These are phyloP conservation scores for Procambarus clarkii DNA, from an alignment of 1,140 invertebrate species.

Conservation along the genomic window DNA sequence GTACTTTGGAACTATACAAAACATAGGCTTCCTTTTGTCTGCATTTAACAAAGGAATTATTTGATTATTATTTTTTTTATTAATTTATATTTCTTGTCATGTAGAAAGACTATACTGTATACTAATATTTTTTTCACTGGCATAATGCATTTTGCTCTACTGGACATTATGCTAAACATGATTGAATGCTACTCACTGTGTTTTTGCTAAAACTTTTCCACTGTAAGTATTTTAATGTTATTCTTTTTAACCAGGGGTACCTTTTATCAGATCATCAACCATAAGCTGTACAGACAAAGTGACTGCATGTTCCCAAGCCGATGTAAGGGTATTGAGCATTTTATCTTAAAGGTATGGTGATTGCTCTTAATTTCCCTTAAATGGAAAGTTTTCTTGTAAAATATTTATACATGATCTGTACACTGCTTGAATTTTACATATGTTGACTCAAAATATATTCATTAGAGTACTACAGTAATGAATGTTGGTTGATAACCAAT, in stretches of 20 bases:
- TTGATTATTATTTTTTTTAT: not conserved
- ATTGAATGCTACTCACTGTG: not conserved
- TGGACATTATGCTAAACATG: not conserved
- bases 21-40: not conserved
- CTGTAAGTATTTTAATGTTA: not conserved
- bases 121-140: not conserved
- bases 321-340: constrained; percentile 94
- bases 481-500: too few species aligned
- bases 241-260: constrained; percentile 80
- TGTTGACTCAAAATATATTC: too few species aligned
- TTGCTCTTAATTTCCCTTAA: not conserved
- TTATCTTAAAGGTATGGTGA: constrained; percentile 79
- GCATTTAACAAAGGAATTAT: not conserved
- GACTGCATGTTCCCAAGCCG: constrained; percentile 94
- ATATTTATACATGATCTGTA: not conserved
- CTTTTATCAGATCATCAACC: constrained; percentile 90
- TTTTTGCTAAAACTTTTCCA: not conserved
- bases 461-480: too few species aligned
- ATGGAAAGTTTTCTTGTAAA: not conserved
- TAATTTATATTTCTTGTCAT: not conserved
- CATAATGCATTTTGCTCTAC: not conserved
- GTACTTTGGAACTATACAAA: too few species aligned
- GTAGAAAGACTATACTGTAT: not conserved
- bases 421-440: too few species aligned
- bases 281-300: constrained; percentile 87